These are phyloP conservation scores for Ptychobarbus kaznakovi DNA, from an alignment of 2,797 vertebrate species.

Conservation along the genomic window DNA sequence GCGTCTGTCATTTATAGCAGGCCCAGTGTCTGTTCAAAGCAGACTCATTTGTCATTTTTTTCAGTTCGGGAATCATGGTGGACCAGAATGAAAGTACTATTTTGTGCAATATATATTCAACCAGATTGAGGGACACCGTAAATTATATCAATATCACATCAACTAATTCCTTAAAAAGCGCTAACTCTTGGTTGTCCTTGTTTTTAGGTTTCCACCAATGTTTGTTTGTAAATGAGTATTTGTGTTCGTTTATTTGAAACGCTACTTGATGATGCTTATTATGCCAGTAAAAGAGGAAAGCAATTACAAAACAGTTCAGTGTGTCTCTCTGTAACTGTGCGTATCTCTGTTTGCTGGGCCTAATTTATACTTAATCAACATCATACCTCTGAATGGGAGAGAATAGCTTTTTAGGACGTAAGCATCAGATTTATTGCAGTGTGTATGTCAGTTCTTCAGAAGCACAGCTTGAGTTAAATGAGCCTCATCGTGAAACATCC, in stretches of 20 bases:
- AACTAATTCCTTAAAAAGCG: neutral
- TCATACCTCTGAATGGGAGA: neutral
- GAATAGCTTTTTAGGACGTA: neutral
- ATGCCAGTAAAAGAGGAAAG: neutral
- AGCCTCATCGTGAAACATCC: conserved; percentile 1
- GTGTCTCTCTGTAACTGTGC: neutral
- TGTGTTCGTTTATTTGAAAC: neutral
- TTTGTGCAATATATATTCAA: conserved; percentile 10
- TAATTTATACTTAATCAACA: neutral
- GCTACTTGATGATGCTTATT: neutral
- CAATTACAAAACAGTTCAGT: neutral
- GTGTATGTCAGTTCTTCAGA: neutral
- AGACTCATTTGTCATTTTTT: neutral
- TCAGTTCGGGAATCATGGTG: neutral
- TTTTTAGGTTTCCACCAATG: neutral
- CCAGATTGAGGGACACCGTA: neutral
- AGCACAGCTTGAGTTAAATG: neutral
- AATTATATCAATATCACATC: neutral
- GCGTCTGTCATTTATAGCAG: conserved; percentile 8
- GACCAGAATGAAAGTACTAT: neutral
- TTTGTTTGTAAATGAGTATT: neutral
- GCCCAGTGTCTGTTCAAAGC: neutral
- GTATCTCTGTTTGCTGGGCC: neutral
- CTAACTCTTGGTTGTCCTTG: neutral
- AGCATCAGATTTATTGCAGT: neutral